Conservation (phyloP, 2,888 invertebrate genomes). For the Ommatoiulus sabulosus region DNA sequence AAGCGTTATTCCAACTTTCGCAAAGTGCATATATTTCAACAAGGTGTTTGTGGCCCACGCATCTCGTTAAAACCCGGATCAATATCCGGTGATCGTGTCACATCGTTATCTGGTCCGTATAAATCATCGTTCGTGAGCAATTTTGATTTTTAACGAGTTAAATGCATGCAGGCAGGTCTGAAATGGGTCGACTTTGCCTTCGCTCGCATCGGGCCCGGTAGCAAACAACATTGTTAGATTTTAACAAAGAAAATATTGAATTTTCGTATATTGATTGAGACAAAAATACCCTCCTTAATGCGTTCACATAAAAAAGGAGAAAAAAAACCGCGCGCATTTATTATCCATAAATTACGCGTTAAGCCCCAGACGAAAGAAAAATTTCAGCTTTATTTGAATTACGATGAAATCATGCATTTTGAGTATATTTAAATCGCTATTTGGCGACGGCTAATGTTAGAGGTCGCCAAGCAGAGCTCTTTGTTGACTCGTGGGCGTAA, state of each 20-base stretch:
- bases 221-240: background rate
- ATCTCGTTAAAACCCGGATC: conserved; percentile 17
- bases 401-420: conserved; percentile 27
- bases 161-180: background rate
- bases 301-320: background rate
- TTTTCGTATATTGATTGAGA: conserved; percentile 22
- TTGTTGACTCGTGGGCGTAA: background rate
- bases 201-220: background rate
- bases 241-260: conserved; percentile 34
- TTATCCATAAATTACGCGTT: background rate
- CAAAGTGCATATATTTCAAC: background rate
- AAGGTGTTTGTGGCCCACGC: background rate
- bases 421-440: conserved; percentile 34
- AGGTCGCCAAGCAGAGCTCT: conserved; percentile 18
- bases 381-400: conserved; percentile 5
- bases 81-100: conserved; percentile 34
- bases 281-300: conserved; percentile 22
- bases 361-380: conserved; percentile 9
- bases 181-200: conserved; percentile 26
- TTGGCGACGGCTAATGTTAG: background rate
- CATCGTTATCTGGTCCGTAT: conserved; percentile 20
- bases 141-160: conserved; percentile 34
- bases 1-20: conserved; percentile 5
- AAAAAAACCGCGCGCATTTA: background rate
- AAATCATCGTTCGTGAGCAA: conserved; percentile 13